Conservation (phyloP, 2,888 invertebrate genomes). For the Stegana nigrithorax region DNA sequence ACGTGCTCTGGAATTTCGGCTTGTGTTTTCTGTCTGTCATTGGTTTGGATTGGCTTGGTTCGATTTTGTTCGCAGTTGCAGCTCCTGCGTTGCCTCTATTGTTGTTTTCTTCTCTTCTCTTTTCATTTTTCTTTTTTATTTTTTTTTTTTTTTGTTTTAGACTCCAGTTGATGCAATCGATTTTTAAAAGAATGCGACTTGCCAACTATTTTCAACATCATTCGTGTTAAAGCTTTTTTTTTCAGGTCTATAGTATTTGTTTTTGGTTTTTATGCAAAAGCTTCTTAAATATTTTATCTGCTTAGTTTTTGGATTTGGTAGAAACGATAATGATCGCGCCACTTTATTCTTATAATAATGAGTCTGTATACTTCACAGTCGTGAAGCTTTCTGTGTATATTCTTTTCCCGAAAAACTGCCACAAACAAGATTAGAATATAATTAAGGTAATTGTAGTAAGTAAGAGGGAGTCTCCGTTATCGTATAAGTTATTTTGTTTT, state of each 20-base stretch:
- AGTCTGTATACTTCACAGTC: conserved; percentile 57
- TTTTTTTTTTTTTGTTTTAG: too few species aligned
- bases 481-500: too few species aligned
- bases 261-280: conserved; percentile 16
- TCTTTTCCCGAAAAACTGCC: too few species aligned
- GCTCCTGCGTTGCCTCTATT: conserved; percentile 11
- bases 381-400: too few species aligned
- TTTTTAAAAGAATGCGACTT: conserved; percentile 39
- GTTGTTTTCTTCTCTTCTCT: neutral
- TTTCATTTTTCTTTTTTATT: conserved; percentile 1
- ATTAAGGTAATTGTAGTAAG: too few species aligned
- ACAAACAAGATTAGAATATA: too few species aligned
- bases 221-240: neutral
- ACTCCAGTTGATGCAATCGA: conserved; percentile 52
- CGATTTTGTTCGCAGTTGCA: conserved; percentile 30
- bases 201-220: conserved; percentile 13
- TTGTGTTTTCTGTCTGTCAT: conserved; percentile 61
- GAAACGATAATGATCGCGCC: conserved; percentile 54
- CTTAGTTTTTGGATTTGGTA: conserved; percentile 49
- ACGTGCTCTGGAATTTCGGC: conserved; percentile 58
- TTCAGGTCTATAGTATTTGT: conserved; percentile 12
- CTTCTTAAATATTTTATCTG: conserved; percentile 58
- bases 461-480: too few species aligned
- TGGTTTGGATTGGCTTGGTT: conserved; percentile 32
- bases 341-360: conserved; percentile 47